A percentile compares a stretch with the other conserved stretches of the same genome.
phyloP scores from a whole-genome alignment of 2,888 invertebrate genomes.

The Hylaea fasciaria region DNA sequence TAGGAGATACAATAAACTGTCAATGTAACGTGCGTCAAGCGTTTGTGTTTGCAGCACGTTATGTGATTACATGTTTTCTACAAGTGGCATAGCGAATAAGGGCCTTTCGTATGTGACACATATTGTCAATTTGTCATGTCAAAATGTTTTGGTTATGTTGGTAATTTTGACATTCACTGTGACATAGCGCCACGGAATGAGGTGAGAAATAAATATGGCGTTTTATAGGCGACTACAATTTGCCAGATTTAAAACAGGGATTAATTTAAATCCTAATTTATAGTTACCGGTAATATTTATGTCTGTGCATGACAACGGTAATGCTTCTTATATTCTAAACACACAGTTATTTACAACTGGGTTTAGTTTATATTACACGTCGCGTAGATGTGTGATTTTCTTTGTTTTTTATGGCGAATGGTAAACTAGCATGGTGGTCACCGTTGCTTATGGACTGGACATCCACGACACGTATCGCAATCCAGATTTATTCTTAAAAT shows the following conservation, averaged over 20 bases:
- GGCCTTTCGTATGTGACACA: slow-evolving; percentile 18
- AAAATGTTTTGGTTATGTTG: slow-evolving; percentile 11
- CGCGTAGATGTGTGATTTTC: neutral
- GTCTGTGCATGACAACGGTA: slow-evolving; percentile 27
- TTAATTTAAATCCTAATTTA: slow-evolving; percentile 46
- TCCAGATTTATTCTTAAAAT: too few relatives aligned
- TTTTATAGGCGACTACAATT: slow-evolving; percentile 42
- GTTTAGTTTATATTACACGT: slow-evolving; percentile 8
- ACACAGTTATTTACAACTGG: slow-evolving; percentile 17
- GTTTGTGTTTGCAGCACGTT: too few relatives aligned
- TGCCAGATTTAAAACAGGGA: slow-evolving; percentile 41
- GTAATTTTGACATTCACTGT: slow-evolving; percentile 22
- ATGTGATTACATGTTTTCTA: too few relatives aligned
- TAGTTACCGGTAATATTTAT: slow-evolving; percentile 36
- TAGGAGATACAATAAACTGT: too few relatives aligned
- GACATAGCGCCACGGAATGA: slow-evolving; percentile 30
- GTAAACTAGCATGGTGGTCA: too few relatives aligned
- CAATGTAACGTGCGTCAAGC: too few relatives aligned
- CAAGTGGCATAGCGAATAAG: too few relatives aligned
- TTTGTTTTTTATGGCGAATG: neutral
- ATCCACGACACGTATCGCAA: too few relatives aligned
- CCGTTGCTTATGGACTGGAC: too few relatives aligned
- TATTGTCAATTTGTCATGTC: slow-evolving; percentile 13
- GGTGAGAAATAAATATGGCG: slow-evolving; percentile 44
- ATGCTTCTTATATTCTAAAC: slow-evolving; percentile 21